Evolutionary conservation across 2,797 vertebrate genomes (phyloP), one percentile per base, ranked within the genome.

Genomic region (Bucorvus abyssinicus): DNA sequence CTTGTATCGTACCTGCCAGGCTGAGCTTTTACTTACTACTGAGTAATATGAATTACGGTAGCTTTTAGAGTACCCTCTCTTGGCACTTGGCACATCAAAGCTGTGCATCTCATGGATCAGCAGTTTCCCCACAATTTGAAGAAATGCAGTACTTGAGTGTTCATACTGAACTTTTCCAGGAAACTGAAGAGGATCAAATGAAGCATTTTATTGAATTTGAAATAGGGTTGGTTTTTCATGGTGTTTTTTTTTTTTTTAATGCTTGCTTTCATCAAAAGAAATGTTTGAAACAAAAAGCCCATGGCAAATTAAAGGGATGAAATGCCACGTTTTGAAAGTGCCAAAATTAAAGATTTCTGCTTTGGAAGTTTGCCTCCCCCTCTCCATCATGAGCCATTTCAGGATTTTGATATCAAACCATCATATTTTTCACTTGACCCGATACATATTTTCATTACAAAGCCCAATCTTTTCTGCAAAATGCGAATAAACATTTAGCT

Each of bases 101-200:
- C 59, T 65, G 52, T 3, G 4, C 47, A 67, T 29, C n/a, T 89
- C 52, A 30, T 0, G 0, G 67, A 49, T 96, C 70, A 94, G 88
- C 92, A 93, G 44, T 82, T 95, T 89, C 88, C 6, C 4, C 49
- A 74, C 22, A 38, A 73, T 82, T 34, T 76, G 67, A 92, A 87
- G 84, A 78, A 93, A 90, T 2, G 23, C 59, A 92, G 70, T 26
- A 67, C 78, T 92, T 74, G 60, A 95, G 68, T 50, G 70, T 32
- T 94, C 69, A 3, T 40, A 67, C 45, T 87, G 84, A 92, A 92
- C 92, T 96, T 94, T 83, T 90, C 75, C 83, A 89, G 88, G 75
- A 77, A 94, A 84, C 36, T 89, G 88, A 95, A 95, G 88, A 92
- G 94, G 68, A 92, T 70, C 56, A 95, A 89, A 95, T 92, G 63